Evolutionary conservation across 2,113 vertebrate species (phyloP).

Genomic region (Sinocyclocheilus rhinocerous): DNA sequence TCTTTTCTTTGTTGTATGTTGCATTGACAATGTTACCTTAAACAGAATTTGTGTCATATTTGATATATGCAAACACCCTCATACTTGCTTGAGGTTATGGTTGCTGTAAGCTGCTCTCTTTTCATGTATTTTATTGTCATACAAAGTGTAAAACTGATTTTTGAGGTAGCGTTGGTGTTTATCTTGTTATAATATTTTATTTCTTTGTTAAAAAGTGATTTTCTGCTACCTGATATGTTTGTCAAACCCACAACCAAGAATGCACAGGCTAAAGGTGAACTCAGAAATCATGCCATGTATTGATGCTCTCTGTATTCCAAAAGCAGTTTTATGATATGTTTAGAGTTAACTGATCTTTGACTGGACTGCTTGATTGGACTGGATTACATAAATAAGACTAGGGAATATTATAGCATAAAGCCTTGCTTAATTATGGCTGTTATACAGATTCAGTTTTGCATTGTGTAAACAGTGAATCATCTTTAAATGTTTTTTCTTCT

Average conservation of each 20-base stretch:
- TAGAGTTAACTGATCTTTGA: not conserved
- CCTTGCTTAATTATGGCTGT: constrained; percentile 23
- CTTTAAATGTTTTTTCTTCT: not conserved
- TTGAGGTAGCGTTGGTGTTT: not conserved
- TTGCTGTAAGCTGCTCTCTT: not conserved
- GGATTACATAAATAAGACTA: not conserved
- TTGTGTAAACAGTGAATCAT: not conserved
- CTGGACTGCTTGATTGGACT: constrained; percentile 2
- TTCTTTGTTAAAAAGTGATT: not conserved
- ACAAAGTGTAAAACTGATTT: constrained; percentile 4
- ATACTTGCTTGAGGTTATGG: not conserved
- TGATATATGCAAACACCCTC: not conserved
- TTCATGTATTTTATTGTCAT: not conserved
- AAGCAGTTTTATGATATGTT: constrained; percentile 19
- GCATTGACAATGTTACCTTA: constrained; percentile 30
- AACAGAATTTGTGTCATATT: constrained; percentile 23
- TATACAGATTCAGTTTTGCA: not conserved
- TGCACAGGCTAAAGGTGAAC: not conserved
- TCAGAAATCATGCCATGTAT: not conserved
- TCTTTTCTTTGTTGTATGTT: not conserved
- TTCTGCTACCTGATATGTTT: not conserved
- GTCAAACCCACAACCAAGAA: not conserved
- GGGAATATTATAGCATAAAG: not conserved
- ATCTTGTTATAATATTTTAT: not conserved
- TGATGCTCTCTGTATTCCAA: not conserved